Conservation (phyloP, 2,888 invertebrate species). For the Acronicta leporina region DNA sequence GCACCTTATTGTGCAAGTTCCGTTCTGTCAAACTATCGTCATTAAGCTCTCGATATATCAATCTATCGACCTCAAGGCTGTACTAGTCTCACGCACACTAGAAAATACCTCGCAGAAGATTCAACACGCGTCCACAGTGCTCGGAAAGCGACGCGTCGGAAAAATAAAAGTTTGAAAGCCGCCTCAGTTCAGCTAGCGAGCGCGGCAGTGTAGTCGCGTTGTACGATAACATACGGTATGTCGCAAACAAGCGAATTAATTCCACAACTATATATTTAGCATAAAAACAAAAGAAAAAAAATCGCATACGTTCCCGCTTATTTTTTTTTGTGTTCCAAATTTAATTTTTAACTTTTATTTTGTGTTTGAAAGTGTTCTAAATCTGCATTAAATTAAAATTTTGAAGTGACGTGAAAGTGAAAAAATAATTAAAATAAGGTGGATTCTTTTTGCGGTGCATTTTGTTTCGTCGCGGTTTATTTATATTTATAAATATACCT, state of each 20-base stretch:
- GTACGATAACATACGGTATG: slow-evolving; percentile 74
- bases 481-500: slow-evolving; percentile 45
- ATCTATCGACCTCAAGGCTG: slow-evolving; percentile 39
- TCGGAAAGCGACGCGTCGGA: slow-evolving; percentile 74
- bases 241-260: slow-evolving; percentile 63
- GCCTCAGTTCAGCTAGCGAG: slow-evolving; percentile 72
- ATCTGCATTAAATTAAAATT: slow-evolving; percentile 47
- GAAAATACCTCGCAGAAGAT: slow-evolving; percentile 52
- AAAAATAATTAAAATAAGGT: slow-evolving; percentile 40
- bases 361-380: slow-evolving; percentile 36
- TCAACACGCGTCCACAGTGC: slow-evolving; percentile 50
- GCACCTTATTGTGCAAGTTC: too few species aligned
- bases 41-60: slow-evolving; percentile 14
- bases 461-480: slow-evolving; percentile 57
- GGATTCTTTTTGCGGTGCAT: slow-evolving; percentile 66
- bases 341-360: slow-evolving; percentile 24
- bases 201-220: slow-evolving; percentile 71
- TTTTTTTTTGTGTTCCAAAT: slow-evolving; percentile 20
- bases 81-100: slow-evolving; percentile 57
- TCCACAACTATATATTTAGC: slow-evolving; percentile 40
- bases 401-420: slow-evolving; percentile 58
- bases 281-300: slow-evolving; percentile 20
- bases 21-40: neutral
- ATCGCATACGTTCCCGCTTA: slow-evolving; percentile 37
- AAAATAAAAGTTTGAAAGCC: slow-evolving; percentile 74